A percentile compares a stretch with the other conserved stretches of the same genome.
Conservation (phyloP, 1,140 invertebrate species). For the Drosophila murphyi region DNA sequence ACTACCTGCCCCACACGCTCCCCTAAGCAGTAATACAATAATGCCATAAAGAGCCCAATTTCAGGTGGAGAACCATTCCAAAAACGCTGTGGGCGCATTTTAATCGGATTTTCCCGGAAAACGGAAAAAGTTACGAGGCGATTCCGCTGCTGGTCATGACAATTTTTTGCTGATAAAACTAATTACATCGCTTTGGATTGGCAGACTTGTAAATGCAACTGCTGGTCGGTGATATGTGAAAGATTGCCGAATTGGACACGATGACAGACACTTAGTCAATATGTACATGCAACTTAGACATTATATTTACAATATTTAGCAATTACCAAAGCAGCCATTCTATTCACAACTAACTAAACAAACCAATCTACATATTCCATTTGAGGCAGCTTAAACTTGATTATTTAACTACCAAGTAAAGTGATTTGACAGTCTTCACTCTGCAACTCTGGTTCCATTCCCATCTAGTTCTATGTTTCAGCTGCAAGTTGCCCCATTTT, state of each 20-base stretch:
- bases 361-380: too few species aligned
- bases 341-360: too few species aligned
- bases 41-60: constrained; percentile 75
- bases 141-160: neutral
- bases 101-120: constrained; percentile 4
- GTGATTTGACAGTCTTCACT: too few species aligned
- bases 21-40: constrained; percentile 67
- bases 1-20: neutral
- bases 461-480: neutral
- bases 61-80: constrained; percentile 37
- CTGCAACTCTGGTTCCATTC: neutral
- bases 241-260: too few species aligned
- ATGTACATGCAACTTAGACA: too few species aligned
- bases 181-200: constrained; percentile 47
- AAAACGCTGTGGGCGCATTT: constrained; percentile 22
- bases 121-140: neutral
- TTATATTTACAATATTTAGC: too few species aligned
- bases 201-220: neutral
- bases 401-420: too few species aligned
- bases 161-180: constrained; percentile 59
- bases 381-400: too few species aligned
- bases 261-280: too few species aligned
- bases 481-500: neutral
- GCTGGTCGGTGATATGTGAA: neutral
- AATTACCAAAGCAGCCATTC: too few species aligned